These are phyloP conservation scores for Sipha maydis DNA, from an alignment of 2,888 invertebrate genomes.

Conservation along the genomic window DNA sequence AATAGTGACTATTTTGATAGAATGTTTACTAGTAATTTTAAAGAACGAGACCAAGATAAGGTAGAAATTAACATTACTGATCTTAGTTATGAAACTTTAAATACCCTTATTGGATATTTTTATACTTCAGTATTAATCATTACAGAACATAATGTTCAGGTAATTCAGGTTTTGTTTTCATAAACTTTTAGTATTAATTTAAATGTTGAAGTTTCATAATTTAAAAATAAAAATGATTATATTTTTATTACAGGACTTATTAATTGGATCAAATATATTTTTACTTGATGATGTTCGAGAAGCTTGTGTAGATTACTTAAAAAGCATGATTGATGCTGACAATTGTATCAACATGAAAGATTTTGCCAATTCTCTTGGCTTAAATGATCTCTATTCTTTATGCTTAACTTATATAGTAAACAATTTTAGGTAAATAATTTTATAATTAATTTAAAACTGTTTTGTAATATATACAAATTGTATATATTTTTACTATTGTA, in stretches of 20 bases:
- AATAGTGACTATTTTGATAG: slow-evolving; percentile 50
- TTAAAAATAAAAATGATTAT: neutral
- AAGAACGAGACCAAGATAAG: slow-evolving; percentile 43
- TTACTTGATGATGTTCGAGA: slow-evolving; percentile 34
- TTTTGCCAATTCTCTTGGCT: slow-evolving; percentile 37
- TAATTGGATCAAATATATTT: slow-evolving; percentile 46
- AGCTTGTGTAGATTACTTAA: slow-evolving; percentile 46
- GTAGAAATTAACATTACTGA: slow-evolving; percentile 45
- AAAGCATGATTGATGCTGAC: slow-evolving; percentile 38
- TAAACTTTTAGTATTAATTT: neutral
- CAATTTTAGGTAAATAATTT: slow-evolving; percentile 57
- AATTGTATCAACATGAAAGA: slow-evolving; percentile 54
- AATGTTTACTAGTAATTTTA: slow-evolving; percentile 47
- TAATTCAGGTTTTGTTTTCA: neutral
- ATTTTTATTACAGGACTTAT: slow-evolving; percentile 26
- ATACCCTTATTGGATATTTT: slow-evolving; percentile 25
- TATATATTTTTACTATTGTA: no score
- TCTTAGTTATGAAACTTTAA: slow-evolving; percentile 43
- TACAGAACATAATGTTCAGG: slow-evolving; percentile 48
- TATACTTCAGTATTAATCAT: slow-evolving; percentile 25
- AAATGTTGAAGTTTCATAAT: neutral
- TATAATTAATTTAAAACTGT: no score
- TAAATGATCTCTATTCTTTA: slow-evolving; percentile 41
- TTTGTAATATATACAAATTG: no score
- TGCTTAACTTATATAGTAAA: slow-evolving; percentile 38